Evolutionary conservation across 2,888 invertebrate species (phyloP).

Genomic region (Lepidocyrtoides sp.): DNA sequence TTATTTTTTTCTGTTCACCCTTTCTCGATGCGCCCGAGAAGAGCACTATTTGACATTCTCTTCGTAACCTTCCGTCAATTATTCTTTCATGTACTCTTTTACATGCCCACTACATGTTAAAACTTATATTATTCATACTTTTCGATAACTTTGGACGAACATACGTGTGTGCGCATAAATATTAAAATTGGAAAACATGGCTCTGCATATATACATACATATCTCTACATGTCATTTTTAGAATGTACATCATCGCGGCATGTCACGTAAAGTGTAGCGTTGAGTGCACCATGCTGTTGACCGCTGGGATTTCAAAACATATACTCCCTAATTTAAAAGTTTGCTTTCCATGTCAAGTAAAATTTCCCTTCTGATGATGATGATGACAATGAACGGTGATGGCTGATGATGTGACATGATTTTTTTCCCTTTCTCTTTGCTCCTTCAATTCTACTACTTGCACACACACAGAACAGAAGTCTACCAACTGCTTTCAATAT

Average conservation of each 20-base stretch:
- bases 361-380: slow-evolving; percentile 48
- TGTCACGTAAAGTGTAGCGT: slow-evolving; percentile 57
- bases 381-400: too few species aligned
- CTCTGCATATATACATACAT: background rate
- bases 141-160: slow-evolving; percentile 14
- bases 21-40: background rate
- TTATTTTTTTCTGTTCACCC: background rate
- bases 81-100: background rate
- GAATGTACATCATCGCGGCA: background rate
- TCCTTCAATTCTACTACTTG: background rate
- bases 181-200: background rate
- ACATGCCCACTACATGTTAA: background rate
- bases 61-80: background rate
- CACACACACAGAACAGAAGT: background rate
- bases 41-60: background rate
- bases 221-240: too few species aligned
- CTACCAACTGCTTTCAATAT: background rate
- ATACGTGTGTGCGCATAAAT: slow-evolving; percentile 37
- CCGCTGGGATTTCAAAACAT: slow-evolving; percentile 61
- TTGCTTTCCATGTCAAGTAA: slow-evolving; percentile 65
- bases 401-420: slow-evolving; percentile 62
- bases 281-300: slow-evolving; percentile 70
- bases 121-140: slow-evolving; percentile 5
- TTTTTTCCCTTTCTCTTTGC: background rate
- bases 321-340: slow-evolving; percentile 64